phyloP scores from a whole-genome alignment of 2,797 vertebrate species.

The Siniperca obscura region DNA sequence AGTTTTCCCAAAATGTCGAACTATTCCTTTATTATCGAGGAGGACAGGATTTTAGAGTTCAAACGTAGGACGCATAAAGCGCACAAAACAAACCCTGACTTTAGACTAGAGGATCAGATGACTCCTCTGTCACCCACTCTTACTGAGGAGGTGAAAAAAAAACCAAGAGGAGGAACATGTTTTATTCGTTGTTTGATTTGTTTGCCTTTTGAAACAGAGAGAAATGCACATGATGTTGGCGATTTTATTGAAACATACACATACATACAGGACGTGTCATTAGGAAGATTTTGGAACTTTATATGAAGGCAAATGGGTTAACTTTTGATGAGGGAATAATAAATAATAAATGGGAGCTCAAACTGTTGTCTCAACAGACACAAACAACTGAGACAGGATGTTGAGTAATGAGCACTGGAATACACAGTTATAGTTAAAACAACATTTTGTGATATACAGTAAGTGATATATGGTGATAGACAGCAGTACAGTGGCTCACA shows the following conservation, averaged over 20 bases:
- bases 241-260: neutral
- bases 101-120: neutral
- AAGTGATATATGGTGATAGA: neutral
- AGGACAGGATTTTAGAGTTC: neutral
- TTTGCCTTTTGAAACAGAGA: neutral
- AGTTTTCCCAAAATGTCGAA: neutral
- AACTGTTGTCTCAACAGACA: neutral
- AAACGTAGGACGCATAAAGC: neutral
- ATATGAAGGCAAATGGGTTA: neutral
- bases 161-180: neutral
- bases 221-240: neutral
- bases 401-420: neutral
- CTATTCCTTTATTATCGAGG: neutral
- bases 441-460: neutral
- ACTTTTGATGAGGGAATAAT: neutral
- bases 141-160: neutral
- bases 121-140: neutral
- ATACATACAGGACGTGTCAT: neutral
- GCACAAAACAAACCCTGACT: neutral
- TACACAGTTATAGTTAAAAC: neutral
- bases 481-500: neutral
- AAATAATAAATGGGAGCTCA: neutral
- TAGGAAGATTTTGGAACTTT: neutral
- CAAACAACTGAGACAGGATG: neutral
- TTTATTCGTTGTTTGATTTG: constrained; percentile 5